Evolutionary conservation across 1,140 invertebrate genomes (phyloP).

Genomic region (Calephelis nemesis): DNA sequence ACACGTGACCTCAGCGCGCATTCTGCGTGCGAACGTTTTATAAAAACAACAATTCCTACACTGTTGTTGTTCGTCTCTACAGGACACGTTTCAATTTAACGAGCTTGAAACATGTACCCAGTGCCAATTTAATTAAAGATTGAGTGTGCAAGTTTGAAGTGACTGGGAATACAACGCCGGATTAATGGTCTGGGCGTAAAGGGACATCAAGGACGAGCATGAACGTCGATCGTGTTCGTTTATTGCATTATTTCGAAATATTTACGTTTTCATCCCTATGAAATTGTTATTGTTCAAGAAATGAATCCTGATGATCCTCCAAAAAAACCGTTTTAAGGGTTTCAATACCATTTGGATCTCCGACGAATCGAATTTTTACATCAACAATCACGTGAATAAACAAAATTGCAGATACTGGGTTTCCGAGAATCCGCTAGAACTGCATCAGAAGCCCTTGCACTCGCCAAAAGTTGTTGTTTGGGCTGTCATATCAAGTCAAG

Average conservation of each 20-base stretch:
- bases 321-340: conserved; percentile 24
- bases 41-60: conserved; percentile 26
- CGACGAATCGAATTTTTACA: conserved; percentile 31
- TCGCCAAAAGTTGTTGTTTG: conserved; percentile 28
- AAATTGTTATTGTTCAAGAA: conserved; percentile 27
- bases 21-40: conserved; percentile 25
- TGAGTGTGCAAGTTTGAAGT: conserved; percentile 25
- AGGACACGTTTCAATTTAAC: conserved; percentile 27
- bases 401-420: conserved; percentile 31
- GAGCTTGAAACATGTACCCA: conserved; percentile 22
- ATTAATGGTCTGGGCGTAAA: conserved; percentile 18
- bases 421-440: conserved; percentile 23
- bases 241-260: conserved; percentile 24
- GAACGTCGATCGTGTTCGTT: conserved; percentile 24
- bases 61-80: conserved; percentile 25
- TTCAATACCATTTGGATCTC: conserved; percentile 31
- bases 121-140: conserved; percentile 26
- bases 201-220: conserved; percentile 21
- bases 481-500: conserved; percentile 25
- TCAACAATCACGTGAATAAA: conserved; percentile 29
- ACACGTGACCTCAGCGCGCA: conserved; percentile 17
- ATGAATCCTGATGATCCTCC: conserved; percentile 21
- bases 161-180: conserved; percentile 25
- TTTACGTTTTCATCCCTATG: conserved; percentile 19
- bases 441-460: conserved; percentile 24